These are phyloP conservation scores for Acanthacorydalis orientalis DNA, from an alignment of 2,888 invertebrate species.

Conservation along the genomic window DNA sequence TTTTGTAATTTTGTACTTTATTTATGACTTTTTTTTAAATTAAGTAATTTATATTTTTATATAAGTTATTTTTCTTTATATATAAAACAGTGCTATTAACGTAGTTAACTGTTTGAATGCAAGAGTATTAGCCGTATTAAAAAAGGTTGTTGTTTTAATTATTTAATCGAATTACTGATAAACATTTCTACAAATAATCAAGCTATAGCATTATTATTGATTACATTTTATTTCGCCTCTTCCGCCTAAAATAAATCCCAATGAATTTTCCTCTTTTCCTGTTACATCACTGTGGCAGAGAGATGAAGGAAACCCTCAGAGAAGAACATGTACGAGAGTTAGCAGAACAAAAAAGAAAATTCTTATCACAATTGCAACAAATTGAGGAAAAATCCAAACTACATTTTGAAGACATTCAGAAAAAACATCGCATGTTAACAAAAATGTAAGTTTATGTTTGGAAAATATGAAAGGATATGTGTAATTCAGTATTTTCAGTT, in stretches of 20 bases:
- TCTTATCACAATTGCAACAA: conserved; percentile 22
- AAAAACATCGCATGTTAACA: conserved; percentile 40
- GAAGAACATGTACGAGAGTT: conserved; percentile 19
- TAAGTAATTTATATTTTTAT: background rate
- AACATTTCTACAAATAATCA: no score
- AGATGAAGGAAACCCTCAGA: conserved; percentile 21
- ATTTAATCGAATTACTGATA: no score
- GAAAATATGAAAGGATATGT: no score
- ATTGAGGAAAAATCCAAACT: conserved; percentile 31
- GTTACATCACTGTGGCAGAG: conserved; percentile 19
- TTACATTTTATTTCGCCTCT: no score
- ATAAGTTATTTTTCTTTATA: background rate
- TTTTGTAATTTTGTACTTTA: background rate
- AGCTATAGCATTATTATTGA: no score
- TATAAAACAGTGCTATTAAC: no score
- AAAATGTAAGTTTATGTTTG: conserved; percentile 39
- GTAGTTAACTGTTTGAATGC: no score
- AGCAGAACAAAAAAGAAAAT: conserved; percentile 20
- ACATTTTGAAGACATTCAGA: conserved; percentile 38
- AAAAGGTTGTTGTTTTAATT: no score
- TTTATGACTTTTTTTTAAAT: background rate
- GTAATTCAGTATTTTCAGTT: no score
- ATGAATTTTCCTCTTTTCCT: no score
- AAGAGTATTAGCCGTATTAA: background rate
- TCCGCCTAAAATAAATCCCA: no score